These are phyloP conservation scores for Tetragonula clypearis DNA, from an alignment of 1,140 invertebrate genomes.

Conservation along the genomic window DNA sequence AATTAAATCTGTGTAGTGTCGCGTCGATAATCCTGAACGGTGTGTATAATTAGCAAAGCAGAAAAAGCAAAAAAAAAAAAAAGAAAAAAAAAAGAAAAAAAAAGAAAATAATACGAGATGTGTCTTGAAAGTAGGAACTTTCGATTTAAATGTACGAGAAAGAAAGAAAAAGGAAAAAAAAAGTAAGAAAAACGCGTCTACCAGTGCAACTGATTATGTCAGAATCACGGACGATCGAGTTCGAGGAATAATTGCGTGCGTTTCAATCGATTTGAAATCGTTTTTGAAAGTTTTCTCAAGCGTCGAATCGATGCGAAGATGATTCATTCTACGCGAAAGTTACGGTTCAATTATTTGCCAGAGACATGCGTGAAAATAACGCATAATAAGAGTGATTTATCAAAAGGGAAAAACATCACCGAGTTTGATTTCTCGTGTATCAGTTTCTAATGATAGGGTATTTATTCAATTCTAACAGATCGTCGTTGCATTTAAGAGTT, in stretches of 20 bases:
- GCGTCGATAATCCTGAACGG: conserved; percentile 15
- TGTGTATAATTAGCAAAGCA: conserved; percentile 19
- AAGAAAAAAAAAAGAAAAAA: neutral
- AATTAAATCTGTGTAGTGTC: conserved; percentile 22
- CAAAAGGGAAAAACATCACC: neutral
- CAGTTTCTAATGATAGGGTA: neutral
- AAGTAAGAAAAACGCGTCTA: conserved; percentile 19
- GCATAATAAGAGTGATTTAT: neutral
- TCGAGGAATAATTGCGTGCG: neutral
- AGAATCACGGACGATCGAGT: neutral
- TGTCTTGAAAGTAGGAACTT: conserved; percentile 15
- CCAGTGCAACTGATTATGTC: neutral
- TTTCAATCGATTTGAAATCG: neutral
- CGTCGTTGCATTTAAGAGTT: neutral
- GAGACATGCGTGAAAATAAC: neutral
- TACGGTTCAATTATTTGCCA: neutral
- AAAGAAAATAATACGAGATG: neutral
- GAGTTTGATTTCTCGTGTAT: neutral
- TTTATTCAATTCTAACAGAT: neutral
- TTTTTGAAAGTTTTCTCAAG: neutral
- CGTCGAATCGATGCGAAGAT: too few relatives aligned
- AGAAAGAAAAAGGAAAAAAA: too few relatives aligned
- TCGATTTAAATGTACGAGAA: neutral
- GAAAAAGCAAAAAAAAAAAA: too few relatives aligned
- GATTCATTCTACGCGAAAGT: too few relatives aligned